Conservation (phyloP, 2,113 vertebrate genomes). For the Lepus timidus region DNA sequence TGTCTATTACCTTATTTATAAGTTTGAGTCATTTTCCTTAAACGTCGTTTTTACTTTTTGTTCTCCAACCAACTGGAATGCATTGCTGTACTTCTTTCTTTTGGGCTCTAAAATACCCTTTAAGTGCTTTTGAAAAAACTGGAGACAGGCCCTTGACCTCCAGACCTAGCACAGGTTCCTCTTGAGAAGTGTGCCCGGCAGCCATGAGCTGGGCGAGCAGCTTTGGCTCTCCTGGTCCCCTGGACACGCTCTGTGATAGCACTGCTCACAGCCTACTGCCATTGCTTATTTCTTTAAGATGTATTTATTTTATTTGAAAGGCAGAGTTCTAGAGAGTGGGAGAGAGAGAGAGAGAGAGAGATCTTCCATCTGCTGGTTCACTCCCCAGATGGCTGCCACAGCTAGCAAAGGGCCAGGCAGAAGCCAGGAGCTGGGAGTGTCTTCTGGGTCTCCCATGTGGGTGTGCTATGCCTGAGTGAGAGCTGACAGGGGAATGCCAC, state of each 20-base stretch:
- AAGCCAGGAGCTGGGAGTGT: too few species aligned
- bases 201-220: not conserved
- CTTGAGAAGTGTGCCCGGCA: not conserved
- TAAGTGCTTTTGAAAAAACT: not conserved
- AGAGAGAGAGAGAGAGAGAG: too few species aligned
- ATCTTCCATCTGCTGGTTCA: too few species aligned
- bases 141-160: not conserved
- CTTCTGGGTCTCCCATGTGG: too few species aligned
- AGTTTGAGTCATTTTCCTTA: slow-evolving; percentile 1
- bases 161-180: not conserved
- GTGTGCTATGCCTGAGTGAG: too few species aligned
- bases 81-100: not conserved
- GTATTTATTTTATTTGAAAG: too few species aligned
- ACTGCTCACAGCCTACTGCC: not conserved
- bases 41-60: not conserved
- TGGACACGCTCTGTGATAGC: not conserved
- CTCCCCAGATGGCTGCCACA: too few species aligned
- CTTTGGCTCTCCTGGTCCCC: not conserved
- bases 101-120: not conserved
- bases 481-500: too few species aligned
- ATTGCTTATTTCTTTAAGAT: not conserved
- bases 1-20: not conserved
- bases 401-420: too few species aligned
- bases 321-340: too few species aligned
- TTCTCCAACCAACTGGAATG: not conserved